Base-by-base conservation (phyloP, 2,113 vertebrate genomes). In the Cichladusa arquata region DNA sequence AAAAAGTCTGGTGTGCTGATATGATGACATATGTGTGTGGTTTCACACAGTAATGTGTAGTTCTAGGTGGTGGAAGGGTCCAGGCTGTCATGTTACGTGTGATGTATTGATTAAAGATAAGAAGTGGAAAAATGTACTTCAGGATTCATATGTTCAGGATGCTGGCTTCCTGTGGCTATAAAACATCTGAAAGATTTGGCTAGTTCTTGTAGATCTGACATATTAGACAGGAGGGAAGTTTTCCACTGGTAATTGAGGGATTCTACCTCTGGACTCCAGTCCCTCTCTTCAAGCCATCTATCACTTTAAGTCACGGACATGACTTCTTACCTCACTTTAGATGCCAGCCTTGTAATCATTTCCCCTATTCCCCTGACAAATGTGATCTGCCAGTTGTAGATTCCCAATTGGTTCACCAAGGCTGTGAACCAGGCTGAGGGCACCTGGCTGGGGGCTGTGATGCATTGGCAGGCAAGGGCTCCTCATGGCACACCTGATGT, bases 261-360 rank as follows among this genome's bases (percentile, higher is more conserved):
- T 86, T 93, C 28, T 81, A 38, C 79, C 47, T 91, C 70, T 83
- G 78, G 47, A 88, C 62, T 60, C n/a, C 47, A 67, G 62, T 79
- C 38, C n/a, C 17, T 93, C 65, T 95, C 71, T 83, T 95, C 84
- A 95, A 85, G 51, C 44, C 66, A 66, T 70, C 66, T 80, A 71
- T 42, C 86, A 72, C 61, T 53, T 19, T 83, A 72, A 92, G 86
- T 50, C 87, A 86, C 1, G 6, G 67, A 90, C 87, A 24, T 73
- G 89, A 83, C 54, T 96, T 96, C 91, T 67, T 80, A 76, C 44
- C 64, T 70, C 72, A 60, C 42, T 93, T 81, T 73, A 95, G 97
- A 97, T 97, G 93, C 89, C 93, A 97, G 72, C 53, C 65, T 83
- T 93, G 67, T 50, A 84, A 95, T 92, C 12, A 56, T 96, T 97